Base-by-base conservation (phyloP, 1,140 invertebrate species). In the Panagrolaimus sp. region DNA sequence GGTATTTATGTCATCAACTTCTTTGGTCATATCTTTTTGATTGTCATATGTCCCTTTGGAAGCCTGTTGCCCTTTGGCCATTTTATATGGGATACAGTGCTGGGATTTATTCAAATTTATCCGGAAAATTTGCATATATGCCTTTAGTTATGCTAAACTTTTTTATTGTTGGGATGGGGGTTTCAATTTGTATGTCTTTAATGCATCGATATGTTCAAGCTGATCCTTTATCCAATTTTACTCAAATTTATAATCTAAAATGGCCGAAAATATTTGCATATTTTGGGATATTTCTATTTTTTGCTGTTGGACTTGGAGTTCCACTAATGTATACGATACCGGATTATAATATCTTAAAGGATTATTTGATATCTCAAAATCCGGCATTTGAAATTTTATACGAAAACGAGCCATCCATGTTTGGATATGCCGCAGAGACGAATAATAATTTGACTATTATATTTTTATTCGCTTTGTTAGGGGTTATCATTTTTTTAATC, bases 11-110 rank as follows among this genome's bases (percentile, higher is more conserved):
- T 14, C 63, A 70, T 38, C 26, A 70, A 68, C 14, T 70, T 12
- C 5, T 67, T 2, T 70, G 68, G 68, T 68, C 28, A 12, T 70
- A 70, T 43, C 9, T 32, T 6, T 70, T 70, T 52, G 68, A 70
- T n/a, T 21, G 38, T 24, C 15, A 26, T 10, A 21, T 67, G 7
- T 43, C n/a, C 12, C 28, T 70, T 24, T 70, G 68, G 68, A 55
- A 38, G 12, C n/a, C 44, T 8, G 63, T 70, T 21, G 21, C 58
- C n/a, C 44, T 70, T 4, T 70, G 68, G 24, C 68, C 68, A 4
- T 67, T 68, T 26, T 52, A 67, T 9, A 68, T 66, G 12, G 58
- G 62, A n/a, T 70, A 70, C 43, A 26, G n/a, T 10, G 43, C 58
- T 15, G 68, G 68, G 14, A 43, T 70, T 6, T 52, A 70, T 15